Conservation (phyloP, 2,888 invertebrate genomes). For the Polydrusus tereticollis region DNA sequence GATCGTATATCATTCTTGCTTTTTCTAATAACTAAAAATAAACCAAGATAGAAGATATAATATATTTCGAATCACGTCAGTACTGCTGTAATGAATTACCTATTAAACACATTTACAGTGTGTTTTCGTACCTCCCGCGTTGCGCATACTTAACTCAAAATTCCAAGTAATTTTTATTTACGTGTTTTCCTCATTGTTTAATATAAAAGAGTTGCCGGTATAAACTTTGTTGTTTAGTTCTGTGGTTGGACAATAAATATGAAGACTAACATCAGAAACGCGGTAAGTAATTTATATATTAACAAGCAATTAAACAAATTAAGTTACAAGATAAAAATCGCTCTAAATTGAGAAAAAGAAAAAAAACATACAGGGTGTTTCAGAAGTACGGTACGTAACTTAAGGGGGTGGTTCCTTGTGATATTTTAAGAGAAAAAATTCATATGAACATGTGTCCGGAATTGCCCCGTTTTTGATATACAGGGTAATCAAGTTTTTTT, state of each 20-base stretch:
- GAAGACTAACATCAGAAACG: not conserved
- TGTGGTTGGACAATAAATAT: too few relatives aligned
- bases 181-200: not conserved
- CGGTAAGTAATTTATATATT: not conserved
- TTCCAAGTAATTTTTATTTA: not conserved
- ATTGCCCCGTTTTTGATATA: too few relatives aligned
- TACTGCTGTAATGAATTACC: not conserved
- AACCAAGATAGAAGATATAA: not conserved
- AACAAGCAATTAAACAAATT: too few relatives aligned
- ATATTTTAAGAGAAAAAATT: too few relatives aligned
- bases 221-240: not conserved
- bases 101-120: not conserved
- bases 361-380: too few relatives aligned
- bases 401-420: too few relatives aligned
- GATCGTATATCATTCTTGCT: not conserved
- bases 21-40: not conserved
- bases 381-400: too few relatives aligned
- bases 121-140: not conserved
- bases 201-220: not conserved
- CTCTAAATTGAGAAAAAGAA: too few relatives aligned
- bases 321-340: too few relatives aligned
- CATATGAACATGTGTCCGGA: too few relatives aligned
- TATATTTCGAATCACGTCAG: not conserved
- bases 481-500: too few relatives aligned
- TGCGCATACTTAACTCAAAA: not conserved